Evolutionary conservation across 1,140 invertebrate species (phyloP).

Genomic region (Dysdera silvatica): DNA sequence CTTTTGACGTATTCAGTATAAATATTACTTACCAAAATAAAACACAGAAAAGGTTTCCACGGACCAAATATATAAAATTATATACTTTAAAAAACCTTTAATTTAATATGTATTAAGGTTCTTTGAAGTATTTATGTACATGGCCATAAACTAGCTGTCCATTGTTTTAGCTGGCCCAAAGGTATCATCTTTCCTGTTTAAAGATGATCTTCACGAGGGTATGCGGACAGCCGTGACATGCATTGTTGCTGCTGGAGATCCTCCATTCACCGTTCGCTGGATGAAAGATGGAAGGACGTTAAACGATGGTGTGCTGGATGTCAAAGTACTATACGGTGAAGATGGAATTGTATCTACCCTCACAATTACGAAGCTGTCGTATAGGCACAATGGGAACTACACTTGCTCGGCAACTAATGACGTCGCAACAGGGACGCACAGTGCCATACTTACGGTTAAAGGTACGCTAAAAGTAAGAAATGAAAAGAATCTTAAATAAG

Average conservation of each 20-base stretch:
- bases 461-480: neutral
- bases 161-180: slow-evolving; percentile 53
- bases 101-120: no score
- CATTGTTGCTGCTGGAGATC: slow-evolving; percentile 43
- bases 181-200: slow-evolving; percentile 54
- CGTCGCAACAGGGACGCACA: slow-evolving; percentile 46
- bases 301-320: slow-evolving; percentile 6
- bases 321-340: slow-evolving; percentile 27
- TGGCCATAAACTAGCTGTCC: no score
- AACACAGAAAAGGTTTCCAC: no score
- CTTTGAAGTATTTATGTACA: no score
- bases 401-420: slow-evolving; percentile 51
- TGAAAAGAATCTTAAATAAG: no score
- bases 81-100: no score
- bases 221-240: slow-evolving; percentile 51
- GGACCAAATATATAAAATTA: no score
- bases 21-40: no score
- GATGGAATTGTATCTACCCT: slow-evolving; percentile 44
- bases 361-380: slow-evolving; percentile 42
- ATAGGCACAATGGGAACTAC: slow-evolving; percentile 51
- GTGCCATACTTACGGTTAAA: slow-evolving; percentile 38
- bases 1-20: no score
- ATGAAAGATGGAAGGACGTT: slow-evolving; percentile 50
- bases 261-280: slow-evolving; percentile 49
- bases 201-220: slow-evolving; percentile 53